phyloP scores from a whole-genome alignment of 2,888 invertebrate species.

The Oligia strigilis region DNA sequence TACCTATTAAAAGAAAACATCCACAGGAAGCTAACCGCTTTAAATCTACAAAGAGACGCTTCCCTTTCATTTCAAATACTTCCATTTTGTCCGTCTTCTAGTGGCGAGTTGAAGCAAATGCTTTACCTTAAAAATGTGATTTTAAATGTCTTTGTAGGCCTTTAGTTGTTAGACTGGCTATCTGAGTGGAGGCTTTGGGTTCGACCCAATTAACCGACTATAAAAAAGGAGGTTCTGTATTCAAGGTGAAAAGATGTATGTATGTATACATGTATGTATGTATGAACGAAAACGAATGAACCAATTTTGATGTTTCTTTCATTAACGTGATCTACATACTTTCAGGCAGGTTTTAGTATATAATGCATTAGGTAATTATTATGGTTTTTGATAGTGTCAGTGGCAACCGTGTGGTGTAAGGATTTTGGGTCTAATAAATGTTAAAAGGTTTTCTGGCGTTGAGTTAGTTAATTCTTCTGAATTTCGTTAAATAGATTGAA shows the following conservation, averaged over 20 bases:
- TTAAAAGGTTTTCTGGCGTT: neutral
- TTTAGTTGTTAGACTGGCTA: neutral
- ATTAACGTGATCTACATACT: too few relatives aligned
- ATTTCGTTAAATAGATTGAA: neutral
- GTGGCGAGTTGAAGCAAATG: constrained; percentile 1
- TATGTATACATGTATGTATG: too few relatives aligned
- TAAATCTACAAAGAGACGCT: constrained; percentile 45
- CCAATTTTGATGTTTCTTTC: too few relatives aligned
- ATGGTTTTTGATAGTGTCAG: neutral
- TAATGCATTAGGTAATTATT: too few relatives aligned
- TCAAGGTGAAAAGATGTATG: too few relatives aligned
- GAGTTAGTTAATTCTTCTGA: neutral
- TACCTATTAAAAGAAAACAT: constrained; percentile 26
- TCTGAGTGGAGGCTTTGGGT: neutral
- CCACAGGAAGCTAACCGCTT: constrained; percentile 19
- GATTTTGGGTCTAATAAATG: neutral
- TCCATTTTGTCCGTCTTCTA: constrained; percentile 14
- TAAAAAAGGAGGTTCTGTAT: too few relatives aligned
- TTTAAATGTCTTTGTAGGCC: neutral
- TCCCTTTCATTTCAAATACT: constrained; percentile 28
- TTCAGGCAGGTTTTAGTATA: too few relatives aligned
- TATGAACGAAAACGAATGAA: too few relatives aligned
- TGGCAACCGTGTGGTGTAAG: neutral
- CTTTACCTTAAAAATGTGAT: constrained; percentile 11
- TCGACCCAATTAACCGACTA: neutral